phyloP scores from a whole-genome alignment of 2,888 invertebrate species.

The Plusia festucae region DNA sequence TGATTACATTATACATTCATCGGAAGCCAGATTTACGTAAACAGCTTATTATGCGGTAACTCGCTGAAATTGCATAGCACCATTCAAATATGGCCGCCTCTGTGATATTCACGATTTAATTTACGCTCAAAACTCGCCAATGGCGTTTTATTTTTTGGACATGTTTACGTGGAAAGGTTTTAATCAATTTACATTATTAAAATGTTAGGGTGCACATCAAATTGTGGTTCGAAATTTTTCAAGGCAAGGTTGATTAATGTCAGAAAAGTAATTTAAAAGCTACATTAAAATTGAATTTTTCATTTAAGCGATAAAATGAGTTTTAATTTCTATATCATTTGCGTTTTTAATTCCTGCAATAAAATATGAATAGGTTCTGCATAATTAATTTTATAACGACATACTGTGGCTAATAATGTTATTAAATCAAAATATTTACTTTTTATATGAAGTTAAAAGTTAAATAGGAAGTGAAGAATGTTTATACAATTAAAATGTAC shows the following conservation, averaged over 20 bases:
- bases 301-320: neutral
- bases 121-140: constrained; percentile 67
- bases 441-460: too few relatives aligned
- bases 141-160: constrained; percentile 65
- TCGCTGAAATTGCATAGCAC: constrained; percentile 66
- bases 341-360: too few relatives aligned
- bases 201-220: constrained; percentile 52
- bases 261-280: constrained; percentile 10
- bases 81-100: constrained; percentile 63
- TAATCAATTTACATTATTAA: constrained; percentile 73
- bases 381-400: too few relatives aligned
- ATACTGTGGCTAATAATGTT: too few relatives aligned
- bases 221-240: constrained; percentile 34
- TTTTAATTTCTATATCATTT: neutral
- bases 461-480: too few relatives aligned
- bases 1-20: constrained; percentile 87
- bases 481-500: too few relatives aligned
- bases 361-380: too few relatives aligned
- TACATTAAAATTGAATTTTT: neutral
- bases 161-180: constrained; percentile 66
- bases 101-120: constrained; percentile 73
- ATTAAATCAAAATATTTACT: too few relatives aligned
- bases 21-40: constrained; percentile 80
- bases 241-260: constrained; percentile 20
- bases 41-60: constrained; percentile 77